Percentiles rank a stretch among this genome's conserved stretches.
phyloP scores from a whole-genome alignment of 1,140 invertebrate species.

The Micrasema minimum region DNA sequence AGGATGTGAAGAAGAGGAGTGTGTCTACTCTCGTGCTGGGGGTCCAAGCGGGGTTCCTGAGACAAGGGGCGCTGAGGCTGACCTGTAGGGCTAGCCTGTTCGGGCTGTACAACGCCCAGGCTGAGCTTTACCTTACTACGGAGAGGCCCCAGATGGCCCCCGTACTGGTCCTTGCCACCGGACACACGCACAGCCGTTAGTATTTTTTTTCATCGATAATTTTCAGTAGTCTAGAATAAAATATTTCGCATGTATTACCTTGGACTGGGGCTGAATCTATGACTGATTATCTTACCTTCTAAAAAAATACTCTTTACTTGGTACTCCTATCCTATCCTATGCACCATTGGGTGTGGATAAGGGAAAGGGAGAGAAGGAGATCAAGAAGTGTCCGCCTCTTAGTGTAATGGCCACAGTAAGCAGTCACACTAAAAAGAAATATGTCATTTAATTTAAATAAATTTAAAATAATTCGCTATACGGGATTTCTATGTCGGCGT shows the following conservation, averaged over 20 bases:
- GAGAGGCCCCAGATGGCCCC: constrained; percentile 76
- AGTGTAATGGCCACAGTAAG: no score
- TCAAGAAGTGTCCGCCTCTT: no score
- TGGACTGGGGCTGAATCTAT: no score
- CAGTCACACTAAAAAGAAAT: no score
- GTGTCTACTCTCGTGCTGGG: constrained; percentile 67
- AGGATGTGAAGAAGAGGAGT: constrained; percentile 52
- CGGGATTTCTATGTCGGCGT: no score
- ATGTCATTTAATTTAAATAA: no score
- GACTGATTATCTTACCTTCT: background rate
- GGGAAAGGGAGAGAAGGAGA: no score
- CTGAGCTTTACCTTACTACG: constrained; percentile 71
- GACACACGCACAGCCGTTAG: constrained; percentile 50
- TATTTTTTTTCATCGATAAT: constrained; percentile 6
- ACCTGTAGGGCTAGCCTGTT: constrained; percentile 75
- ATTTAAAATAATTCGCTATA: no score
- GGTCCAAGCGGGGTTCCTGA: constrained; percentile 69
- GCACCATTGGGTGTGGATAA: background rate
- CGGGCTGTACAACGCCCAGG: constrained; percentile 69
- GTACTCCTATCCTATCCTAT: background rate
- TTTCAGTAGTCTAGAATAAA: no score
- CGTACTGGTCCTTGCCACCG: constrained; percentile 64
- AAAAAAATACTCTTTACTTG: background rate
- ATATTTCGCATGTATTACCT: background rate
- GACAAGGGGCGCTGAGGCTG: constrained; percentile 70